phyloP scores from a whole-genome alignment of 1,140 invertebrate genomes.

The Thrips palmi region DNA sequence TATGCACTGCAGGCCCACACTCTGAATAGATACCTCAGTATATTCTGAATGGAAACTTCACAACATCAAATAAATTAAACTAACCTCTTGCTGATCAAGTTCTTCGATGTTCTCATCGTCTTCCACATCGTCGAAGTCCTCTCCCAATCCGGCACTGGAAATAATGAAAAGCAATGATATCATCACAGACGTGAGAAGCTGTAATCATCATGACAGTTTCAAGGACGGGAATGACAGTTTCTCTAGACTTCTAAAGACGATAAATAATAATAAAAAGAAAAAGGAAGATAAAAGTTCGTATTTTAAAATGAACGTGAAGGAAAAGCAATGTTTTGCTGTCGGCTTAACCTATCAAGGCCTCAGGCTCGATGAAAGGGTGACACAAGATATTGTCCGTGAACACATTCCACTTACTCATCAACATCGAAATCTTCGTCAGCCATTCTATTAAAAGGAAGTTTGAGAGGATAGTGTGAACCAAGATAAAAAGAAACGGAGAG shows the following conservation, averaged over 20 bases:
- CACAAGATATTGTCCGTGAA: slow-evolving; percentile 8
- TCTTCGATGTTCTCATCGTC: slow-evolving; percentile 65
- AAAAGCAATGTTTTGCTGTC: not conserved
- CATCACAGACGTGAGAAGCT: no score
- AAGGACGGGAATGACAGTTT: not conserved
- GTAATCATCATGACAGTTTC: no score
- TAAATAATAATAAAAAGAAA: no score
- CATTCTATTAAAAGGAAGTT: slow-evolving; percentile 32
- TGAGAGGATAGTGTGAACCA: no score
- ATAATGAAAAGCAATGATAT: slow-evolving; percentile 13
- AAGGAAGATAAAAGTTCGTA: no score
- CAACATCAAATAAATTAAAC: slow-evolving; percentile 12
- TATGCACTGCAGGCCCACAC: no score
- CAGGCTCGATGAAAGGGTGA: not conserved
- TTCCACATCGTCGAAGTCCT: slow-evolving; percentile 63
- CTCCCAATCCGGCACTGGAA: slow-evolving; percentile 43
- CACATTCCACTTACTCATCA: slow-evolving; percentile 39
- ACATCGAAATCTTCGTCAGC: slow-evolving; percentile 58
- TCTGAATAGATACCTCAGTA: no score
- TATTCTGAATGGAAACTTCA: slow-evolving; percentile 10
- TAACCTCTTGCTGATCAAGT: slow-evolving; percentile 37
- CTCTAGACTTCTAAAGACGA: no score
- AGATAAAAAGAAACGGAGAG: no score
- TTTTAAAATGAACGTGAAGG: not conserved
- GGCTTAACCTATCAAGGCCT: not conserved